Evolutionary conservation across 2,888 invertebrate genomes (phyloP).

Genomic region (Agonopterix alstromeriana): DNA sequence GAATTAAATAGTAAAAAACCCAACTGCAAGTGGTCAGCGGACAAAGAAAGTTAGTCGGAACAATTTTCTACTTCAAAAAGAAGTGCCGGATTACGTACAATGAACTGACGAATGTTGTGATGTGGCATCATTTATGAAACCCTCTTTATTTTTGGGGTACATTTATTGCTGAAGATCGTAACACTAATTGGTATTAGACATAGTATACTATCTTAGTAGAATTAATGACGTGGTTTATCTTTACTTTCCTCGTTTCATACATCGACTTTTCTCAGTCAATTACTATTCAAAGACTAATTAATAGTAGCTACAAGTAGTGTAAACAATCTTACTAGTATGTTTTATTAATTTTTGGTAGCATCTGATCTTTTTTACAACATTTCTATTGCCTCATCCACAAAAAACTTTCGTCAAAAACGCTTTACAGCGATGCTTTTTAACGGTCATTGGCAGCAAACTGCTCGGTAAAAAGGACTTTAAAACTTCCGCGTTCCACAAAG

Average conservation of each 20-base stretch:
- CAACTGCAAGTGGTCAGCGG: slow-evolving; percentile 49
- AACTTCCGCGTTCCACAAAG: slow-evolving; percentile 49
- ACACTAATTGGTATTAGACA: too few relatives aligned
- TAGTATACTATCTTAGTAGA: too few relatives aligned
- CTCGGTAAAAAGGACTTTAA: slow-evolving; percentile 25
- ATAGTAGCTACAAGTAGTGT: not conserved
- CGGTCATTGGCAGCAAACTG: slow-evolving; percentile 43
- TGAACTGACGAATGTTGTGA: slow-evolving; percentile 14
- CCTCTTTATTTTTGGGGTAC: too few relatives aligned
- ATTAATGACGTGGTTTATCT: too few relatives aligned
- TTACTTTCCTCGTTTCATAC: too few relatives aligned
- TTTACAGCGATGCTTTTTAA: slow-evolving; percentile 18
- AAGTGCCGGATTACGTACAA: slow-evolving; percentile 39
- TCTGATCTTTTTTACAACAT: not conserved
- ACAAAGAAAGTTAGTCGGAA: slow-evolving; percentile 64
- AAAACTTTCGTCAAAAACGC: not conserved
- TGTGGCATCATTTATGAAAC: slow-evolving; percentile 9
- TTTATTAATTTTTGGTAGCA: not conserved
- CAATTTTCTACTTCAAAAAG: slow-evolving; percentile 66
- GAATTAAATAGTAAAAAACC: slow-evolving; percentile 64
- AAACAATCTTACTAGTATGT: not conserved
- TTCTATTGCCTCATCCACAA: slow-evolving; percentile 12
- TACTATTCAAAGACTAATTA: too few relatives aligned
- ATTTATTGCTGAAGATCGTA: too few relatives aligned
- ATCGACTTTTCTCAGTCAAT: too few relatives aligned